Conservation (phyloP, 2,888 invertebrate genomes). For the Nomada lathburiana region DNA sequence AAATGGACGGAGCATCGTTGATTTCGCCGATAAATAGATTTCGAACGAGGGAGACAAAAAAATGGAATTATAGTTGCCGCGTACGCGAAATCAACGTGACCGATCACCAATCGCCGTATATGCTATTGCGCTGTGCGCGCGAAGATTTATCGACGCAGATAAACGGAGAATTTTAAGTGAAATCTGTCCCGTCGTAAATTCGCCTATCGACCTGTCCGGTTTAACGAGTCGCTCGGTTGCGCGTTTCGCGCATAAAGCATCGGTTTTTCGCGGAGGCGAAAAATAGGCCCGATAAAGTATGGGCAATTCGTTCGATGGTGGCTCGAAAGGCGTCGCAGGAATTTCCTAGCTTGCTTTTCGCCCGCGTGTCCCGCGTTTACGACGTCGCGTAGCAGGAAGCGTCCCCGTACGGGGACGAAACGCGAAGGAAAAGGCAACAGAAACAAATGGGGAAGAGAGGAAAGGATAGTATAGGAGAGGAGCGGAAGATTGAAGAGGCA, state of each 20-base stretch:
- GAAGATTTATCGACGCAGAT: constrained; percentile 42
- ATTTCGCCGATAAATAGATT: no score
- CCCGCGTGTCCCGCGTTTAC: constrained; percentile 15
- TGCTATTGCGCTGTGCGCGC: neutral
- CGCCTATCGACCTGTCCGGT: constrained; percentile 25
- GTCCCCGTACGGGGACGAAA: neutral
- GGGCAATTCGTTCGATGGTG: constrained; percentile 16
- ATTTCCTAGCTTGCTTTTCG: constrained; percentile 15
- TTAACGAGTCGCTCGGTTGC: neutral
- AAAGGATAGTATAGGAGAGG: neutral
- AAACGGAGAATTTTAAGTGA: constrained; percentile 47
- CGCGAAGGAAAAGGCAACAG: constrained; percentile 22
- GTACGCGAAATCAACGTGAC: neutral
- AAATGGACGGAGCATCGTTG: neutral
- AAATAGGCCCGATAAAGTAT: constrained; percentile 37
- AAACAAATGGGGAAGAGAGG: constrained; percentile 21
- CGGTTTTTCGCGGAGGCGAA: constrained; percentile 8
- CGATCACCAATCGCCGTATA: neutral
- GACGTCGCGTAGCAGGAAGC: constrained; percentile 4
- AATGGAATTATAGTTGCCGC: neutral
- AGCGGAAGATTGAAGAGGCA: constrained; percentile 70
- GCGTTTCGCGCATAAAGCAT: constrained; percentile 21
- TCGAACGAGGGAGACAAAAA: neutral
- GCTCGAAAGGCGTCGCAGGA: constrained; percentile 7
- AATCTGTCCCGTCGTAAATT: constrained; percentile 23